Percentiles rank a stretch among this genome's conserved stretches.
These are phyloP conservation scores for Amphipyra tragopoginis DNA, from an alignment of 2,888 invertebrate species.

Conservation along the genomic window DNA sequence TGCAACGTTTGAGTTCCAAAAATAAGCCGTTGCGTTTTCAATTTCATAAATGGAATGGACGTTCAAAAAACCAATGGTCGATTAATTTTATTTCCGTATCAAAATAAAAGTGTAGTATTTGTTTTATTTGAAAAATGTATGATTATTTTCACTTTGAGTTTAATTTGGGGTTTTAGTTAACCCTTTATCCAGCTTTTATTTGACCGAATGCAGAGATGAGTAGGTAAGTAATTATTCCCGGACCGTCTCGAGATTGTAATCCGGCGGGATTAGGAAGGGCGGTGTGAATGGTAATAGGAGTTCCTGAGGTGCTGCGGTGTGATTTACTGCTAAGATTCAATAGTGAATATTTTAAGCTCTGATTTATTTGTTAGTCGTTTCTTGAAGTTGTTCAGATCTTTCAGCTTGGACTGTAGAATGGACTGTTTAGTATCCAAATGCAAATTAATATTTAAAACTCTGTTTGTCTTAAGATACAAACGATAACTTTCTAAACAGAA, in stretches of 20 bases:
- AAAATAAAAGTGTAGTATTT: conserved; percentile 45
- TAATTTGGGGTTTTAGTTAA: conserved; percentile 64
- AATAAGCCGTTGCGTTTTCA: conserved; percentile 60
- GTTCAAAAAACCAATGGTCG: conserved; percentile 40
- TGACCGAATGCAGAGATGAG: conserved; percentile 70
- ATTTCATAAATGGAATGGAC: conserved; percentile 65
- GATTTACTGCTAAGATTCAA: conserved; percentile 89
- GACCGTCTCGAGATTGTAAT: conserved; percentile 87
- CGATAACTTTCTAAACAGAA: no score
- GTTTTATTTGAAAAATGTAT: conserved; percentile 33
- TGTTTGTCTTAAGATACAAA: neutral
- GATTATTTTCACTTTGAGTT: conserved; percentile 63
- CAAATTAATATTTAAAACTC: neutral
- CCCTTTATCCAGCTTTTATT: conserved; percentile 73
- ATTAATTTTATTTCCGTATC: conserved; percentile 55
- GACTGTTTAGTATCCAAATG: conserved; percentile 6
- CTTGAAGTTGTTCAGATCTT: conserved; percentile 63
- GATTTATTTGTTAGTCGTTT: conserved; percentile 80
- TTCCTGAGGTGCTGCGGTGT: conserved; percentile 86
- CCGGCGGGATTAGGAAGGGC: conserved; percentile 88
- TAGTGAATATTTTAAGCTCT: conserved; percentile 88
- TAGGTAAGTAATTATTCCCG: conserved; percentile 89
- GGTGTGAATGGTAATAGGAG: conserved; percentile 88
- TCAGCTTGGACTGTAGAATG: conserved; percentile 14
- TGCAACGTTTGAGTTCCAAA: conserved; percentile 53